Evolutionary conservation across 1,140 invertebrate genomes (phyloP), one percentile per base, ranked within the genome.

Genomic region (Leptopilina boulardi): DNA sequence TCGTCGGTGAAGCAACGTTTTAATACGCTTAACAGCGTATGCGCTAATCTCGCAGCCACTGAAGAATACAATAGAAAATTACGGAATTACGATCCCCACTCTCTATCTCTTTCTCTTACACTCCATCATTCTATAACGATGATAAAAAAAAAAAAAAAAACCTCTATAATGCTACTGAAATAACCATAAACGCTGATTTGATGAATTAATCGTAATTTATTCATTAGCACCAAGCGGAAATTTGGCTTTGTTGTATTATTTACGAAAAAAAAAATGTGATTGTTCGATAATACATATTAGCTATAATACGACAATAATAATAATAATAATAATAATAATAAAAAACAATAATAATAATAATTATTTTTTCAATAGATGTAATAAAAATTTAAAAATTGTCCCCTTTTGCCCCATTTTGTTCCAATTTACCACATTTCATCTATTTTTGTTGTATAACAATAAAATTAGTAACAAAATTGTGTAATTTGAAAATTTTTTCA

Each of bases 1-100:
- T 79, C n/a, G n/a, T 79, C 71, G 73, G 70, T n/a, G 76, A 66
- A 66, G 59, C 23, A 30, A 66, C 59, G 59, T 80, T 82, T 82
- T 80, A 80, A 80, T 80, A 72, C 76, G 78, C 78, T 82, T 82
- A 80, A 82, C 78, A 77, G 77, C 77, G 74, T 76, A 77, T 74
- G 75, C 51, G 74, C 70, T 76, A 71, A 38, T 41, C 34, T 71
- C 73, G 70, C 41, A 75, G 73, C 51, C 66, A 56, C 73, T 38
- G 42, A 41, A 77, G 44, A 66, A 73, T 74, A 73, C 79, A 75
- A 72, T 71, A 59, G 26, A 26, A 75, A 76, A 82, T 82, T 77
- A 59, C 30, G 66, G 73, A 78, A 78, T 81, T 81, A 81, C 77
- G 56, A 66, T 23, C 26, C 59, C 26, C 15, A 13, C 59, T 30